These are phyloP conservation scores for Aporophyla nigra DNA, from an alignment of 2,888 invertebrate species.

Conservation along the genomic window DNA sequence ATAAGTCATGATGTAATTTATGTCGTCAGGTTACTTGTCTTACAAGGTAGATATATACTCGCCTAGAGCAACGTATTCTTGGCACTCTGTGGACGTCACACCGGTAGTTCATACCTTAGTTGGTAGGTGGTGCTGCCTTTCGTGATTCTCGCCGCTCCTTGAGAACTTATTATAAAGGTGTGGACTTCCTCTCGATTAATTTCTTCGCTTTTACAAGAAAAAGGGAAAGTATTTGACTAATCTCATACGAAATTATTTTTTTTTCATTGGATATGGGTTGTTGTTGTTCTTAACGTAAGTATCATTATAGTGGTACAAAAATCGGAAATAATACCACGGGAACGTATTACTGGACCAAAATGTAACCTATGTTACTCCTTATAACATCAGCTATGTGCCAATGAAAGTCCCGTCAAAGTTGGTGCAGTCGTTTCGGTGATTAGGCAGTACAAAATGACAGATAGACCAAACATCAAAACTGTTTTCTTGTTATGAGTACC, in stretches of 20 bases:
- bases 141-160: constrained; percentile 48
- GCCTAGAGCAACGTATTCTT: constrained; percentile 19
- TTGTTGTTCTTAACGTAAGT: too few species aligned
- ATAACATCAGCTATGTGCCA: too few species aligned
- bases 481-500: too few species aligned
- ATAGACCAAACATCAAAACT: too few species aligned
- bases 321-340: too few species aligned
- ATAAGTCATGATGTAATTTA: constrained; percentile 30
- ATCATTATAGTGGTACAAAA: background rate
- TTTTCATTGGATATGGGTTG: background rate
- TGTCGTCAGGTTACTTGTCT: constrained; percentile 33
- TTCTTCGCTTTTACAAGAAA: constrained; percentile 39
- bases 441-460: too few species aligned
- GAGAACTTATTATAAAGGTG: constrained; percentile 48
- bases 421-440: too few species aligned
- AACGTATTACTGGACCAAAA: too few species aligned
- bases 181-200: constrained; percentile 56
- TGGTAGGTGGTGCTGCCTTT: constrained; percentile 53
- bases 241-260: background rate
- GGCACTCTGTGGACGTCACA: constrained; percentile 27
- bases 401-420: too few species aligned
- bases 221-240: constrained; percentile 49
- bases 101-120: constrained; percentile 57
- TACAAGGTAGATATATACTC: constrained; percentile 27
- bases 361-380: too few species aligned